Conservation (phyloP, 2,113 vertebrate species). For the Gopherus evgoodei region DNA sequence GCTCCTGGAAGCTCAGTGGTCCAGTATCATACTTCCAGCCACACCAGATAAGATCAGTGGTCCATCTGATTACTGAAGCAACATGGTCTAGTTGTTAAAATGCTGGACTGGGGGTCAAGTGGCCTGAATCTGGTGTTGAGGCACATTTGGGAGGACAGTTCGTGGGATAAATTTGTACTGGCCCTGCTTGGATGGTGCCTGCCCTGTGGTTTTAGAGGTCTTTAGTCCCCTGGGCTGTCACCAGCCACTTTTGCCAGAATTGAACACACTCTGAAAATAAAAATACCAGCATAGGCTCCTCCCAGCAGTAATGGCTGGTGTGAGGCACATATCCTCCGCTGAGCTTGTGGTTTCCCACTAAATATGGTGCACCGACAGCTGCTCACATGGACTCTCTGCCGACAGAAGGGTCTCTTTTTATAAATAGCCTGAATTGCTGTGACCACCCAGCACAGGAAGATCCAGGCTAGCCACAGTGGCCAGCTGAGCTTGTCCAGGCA, state of each 20-base stretch:
- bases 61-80: not conserved
- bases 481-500: rapidly evolving
- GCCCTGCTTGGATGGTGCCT: not conserved
- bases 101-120: not conserved
- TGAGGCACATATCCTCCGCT: not conserved
- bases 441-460: not conserved
- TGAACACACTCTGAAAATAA: rapidly evolving
- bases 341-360: constrained; percentile 13
- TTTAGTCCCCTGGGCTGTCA: constrained; percentile 30
- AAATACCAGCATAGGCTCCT: not conserved
- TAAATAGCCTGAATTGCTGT: not conserved
- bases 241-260: not conserved
- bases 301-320: not conserved
- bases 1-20: not conserved
- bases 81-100: not conserved
- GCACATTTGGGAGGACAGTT: not conserved
- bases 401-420: not conserved
- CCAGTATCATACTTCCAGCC: not conserved
- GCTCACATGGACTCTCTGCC: not conserved
- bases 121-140: not conserved
- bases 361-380: constrained; percentile 7
- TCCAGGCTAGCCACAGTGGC: not conserved
- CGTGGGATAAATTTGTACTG: not conserved
- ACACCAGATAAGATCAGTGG: not conserved
- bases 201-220: constrained; percentile 46